Evolutionary conservation across 64 coral and sea anemone species (phyloP).

Genomic region (Dendrophyllia cribrosa): DNA sequence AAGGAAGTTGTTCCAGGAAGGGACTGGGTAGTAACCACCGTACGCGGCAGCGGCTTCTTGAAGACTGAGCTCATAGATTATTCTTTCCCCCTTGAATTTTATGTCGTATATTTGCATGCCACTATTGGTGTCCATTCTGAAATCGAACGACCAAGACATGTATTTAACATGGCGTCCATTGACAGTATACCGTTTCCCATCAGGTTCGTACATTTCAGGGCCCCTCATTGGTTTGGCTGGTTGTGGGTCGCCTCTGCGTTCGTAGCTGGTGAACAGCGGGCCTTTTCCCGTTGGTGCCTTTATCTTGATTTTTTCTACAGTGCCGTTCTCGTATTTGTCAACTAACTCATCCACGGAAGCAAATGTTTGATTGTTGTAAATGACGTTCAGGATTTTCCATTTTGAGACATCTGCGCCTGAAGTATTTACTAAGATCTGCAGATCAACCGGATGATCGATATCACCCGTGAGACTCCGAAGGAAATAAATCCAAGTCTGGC

Average conservation of each 20-base stretch:
- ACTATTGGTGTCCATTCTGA: constrained; percentile 46
- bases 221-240: constrained; percentile 50
- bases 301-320: constrained; percentile 22
- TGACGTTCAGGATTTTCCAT: constrained; percentile 57
- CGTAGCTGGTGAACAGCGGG: constrained; percentile 24
- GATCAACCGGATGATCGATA: constrained; percentile 4
- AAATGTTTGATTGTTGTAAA: constrained; percentile 68
- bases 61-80: constrained; percentile 63
- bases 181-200: constrained; percentile 56
- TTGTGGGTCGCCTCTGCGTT: constrained; percentile 26
- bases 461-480: not conserved
- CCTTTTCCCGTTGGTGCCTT: constrained; percentile 1
- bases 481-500: constrained; percentile 10
- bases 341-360: constrained; percentile 10
- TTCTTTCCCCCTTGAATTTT: constrained; percentile 37
- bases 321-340: not conserved
- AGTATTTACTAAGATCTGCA: constrained; percentile 38
- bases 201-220: constrained; percentile 58
- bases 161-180: constrained; percentile 44
- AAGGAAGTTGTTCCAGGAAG: constrained; percentile 53
- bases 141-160: constrained; percentile 73
- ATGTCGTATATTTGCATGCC: constrained; percentile 63
- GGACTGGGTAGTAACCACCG: constrained; percentile 47
- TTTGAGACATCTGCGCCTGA: constrained; percentile 33
- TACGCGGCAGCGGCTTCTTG: constrained; percentile 59